Base-by-base conservation (phyloP, 2,113 vertebrate genomes). In the Axis porcinus region DNA sequence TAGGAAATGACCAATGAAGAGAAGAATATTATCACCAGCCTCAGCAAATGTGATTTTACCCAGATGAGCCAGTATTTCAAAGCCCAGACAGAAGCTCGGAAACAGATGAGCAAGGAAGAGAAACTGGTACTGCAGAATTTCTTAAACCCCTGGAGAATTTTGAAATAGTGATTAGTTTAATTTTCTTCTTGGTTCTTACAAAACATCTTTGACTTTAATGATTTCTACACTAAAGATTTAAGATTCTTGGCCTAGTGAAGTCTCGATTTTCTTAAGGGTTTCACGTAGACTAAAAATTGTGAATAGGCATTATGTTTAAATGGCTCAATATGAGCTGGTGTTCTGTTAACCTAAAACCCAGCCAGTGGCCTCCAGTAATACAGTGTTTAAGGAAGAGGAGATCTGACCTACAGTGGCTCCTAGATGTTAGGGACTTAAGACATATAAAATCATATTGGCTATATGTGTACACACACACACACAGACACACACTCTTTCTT, bases 1-100 rank as follows among this genome's bases (percentile, higher is more conserved):
- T 98, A 99, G 99, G 99, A 99, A 99, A 99, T 99, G 99, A 99
- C 99, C 70, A 97, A 99, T 89, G 99, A 99, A 96, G 99, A 99
- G 98, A 99, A 99, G 98, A 99, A 99, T 95, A 98, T 98, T 90
- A 99, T 99, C 97, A 99, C 99, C 78, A 99, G 52, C 97, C 98
- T 99, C 97, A 99, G 99, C 98, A 99, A 99, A 98, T 99, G 99
- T 97, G 98, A 99, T 99, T 99, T 99, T 98, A 99, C 96, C 70
- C 99, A 99, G 86, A 99, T 99, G 99, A 99, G 96, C 93, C 99
- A 99, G 91, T 99, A 99, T 99, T 99, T 99, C 98, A 99, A 99
- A 99, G 99, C 99, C 67, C 99, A 99, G 94, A 78, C 99, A 0
- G 99, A 99, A 98, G 99, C 99, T 97, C 99, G 99, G 98, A 99